Conservation (phyloP, 2,113 vertebrate species). For the Oreochromis aureus region DNA sequence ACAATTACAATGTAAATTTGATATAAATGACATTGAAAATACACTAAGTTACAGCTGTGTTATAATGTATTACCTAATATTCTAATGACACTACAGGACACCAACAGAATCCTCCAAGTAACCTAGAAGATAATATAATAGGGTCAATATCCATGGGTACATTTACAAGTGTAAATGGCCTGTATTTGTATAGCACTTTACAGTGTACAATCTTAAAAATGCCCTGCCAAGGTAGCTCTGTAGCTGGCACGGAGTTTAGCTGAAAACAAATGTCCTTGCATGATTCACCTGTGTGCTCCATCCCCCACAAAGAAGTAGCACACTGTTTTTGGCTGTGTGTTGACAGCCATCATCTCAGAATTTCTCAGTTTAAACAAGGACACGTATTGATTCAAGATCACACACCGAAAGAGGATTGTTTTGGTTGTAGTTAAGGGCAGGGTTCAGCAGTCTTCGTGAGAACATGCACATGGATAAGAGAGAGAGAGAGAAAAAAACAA, state of each 20-base stretch:
- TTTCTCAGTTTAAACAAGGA: background rate
- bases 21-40: background rate
- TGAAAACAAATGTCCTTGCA: background rate
- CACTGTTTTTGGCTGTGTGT: background rate
- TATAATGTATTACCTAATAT: background rate
- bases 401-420: background rate
- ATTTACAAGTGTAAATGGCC: background rate
- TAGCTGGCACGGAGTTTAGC: background rate
- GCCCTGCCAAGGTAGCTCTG: background rate
- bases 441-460: background rate
- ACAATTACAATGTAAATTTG: rapidly evolving
- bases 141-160: background rate
- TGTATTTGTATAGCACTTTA: too few species aligned
- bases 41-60: background rate
- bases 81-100: background rate
- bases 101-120: background rate
- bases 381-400: background rate
- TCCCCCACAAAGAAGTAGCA: background rate
- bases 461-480: background rate
- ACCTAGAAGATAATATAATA: background rate
- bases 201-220: background rate
- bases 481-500: background rate
- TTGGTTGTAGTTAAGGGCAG: background rate
- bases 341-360: background rate
- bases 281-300: background rate